Evolutionary conservation across 2,888 invertebrate species (phyloP).

Genomic region (Volucella zonaria): DNA sequence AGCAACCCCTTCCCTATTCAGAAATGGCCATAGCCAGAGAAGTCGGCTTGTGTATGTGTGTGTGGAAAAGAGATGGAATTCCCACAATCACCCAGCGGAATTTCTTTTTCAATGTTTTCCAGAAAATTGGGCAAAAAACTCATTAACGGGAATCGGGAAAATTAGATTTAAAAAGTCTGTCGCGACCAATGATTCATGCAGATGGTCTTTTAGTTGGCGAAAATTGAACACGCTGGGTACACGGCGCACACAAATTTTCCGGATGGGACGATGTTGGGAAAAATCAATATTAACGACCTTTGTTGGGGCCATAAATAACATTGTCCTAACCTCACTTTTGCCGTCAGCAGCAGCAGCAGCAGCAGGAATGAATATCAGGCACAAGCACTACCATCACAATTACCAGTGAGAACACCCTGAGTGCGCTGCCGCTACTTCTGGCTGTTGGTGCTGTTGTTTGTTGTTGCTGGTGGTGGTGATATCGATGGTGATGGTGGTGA

Average conservation of each 20-base stretch:
- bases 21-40: no score
- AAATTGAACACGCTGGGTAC: background rate
- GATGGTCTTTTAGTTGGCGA: background rate
- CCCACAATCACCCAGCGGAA: no score
- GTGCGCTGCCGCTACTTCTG: slow-evolving; percentile 10
- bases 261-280: slow-evolving; percentile 67
- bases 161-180: background rate
- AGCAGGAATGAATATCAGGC: slow-evolving; percentile 15
- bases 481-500: no score
- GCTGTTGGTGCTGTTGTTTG: slow-evolving; percentile 28
- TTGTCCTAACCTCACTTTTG: slow-evolving; percentile 68
- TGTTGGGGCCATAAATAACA: slow-evolving; percentile 72
- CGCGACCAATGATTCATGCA: no score
- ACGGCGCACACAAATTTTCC: background rate
- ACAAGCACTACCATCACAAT: no score
- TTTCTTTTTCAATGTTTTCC: background rate
- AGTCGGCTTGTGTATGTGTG: no score
- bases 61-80: no score
- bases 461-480: slow-evolving; percentile 26
- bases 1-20: background rate
- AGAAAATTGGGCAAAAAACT: background rate
- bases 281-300: slow-evolving; percentile 80
- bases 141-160: background rate
- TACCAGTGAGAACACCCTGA: no score
- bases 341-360: slow-evolving; percentile 18